Conservation (phyloP, 2,797 vertebrate species). For the Nothura maculosa region DNA sequence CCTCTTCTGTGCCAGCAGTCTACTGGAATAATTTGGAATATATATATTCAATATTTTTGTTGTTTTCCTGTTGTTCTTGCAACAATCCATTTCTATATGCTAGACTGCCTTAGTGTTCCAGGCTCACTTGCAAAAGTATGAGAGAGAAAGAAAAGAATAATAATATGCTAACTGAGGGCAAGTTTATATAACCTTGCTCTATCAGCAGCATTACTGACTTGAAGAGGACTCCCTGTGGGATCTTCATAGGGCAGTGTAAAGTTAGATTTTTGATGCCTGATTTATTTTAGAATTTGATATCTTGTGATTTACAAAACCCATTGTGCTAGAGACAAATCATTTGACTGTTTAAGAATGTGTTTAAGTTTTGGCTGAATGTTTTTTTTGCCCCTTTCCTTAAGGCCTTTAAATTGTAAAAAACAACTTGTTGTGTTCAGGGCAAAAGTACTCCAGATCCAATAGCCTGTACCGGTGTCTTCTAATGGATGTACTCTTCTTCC, state of each 20-base stretch:
- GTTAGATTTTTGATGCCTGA: conserved; percentile 42
- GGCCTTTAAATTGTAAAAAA: neutral
- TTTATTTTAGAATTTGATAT: conserved; percentile 57
- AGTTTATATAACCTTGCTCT: conserved; percentile 38
- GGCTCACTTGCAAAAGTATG: conserved; percentile 13
- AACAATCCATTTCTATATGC: neutral
- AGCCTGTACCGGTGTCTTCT: neutral
- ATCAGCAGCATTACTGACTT: conserved; percentile 27
- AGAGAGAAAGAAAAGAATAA: conserved; percentile 43
- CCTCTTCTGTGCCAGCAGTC: neutral
- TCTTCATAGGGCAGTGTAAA: conserved; percentile 30
- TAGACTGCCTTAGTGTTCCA: neutral
- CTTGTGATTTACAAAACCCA: conserved; percentile 38
- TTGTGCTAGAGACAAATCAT: neutral
- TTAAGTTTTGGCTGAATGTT: neutral
- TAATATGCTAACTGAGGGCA: conserved; percentile 35
- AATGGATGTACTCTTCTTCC: neutral
- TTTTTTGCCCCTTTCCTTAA: neutral
- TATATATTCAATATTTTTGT: neutral
- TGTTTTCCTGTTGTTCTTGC: neutral
- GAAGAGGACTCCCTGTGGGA: neutral
- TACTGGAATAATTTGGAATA: neutral
- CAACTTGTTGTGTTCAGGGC: neutral
- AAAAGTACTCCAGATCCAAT: neutral
- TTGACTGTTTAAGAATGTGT: neutral